Percentiles rank a stretch among this genome's conserved stretches.
Evolutionary conservation across 2,113 vertebrate species (phyloP).

Genomic region (Actinemys pallida): DNA sequence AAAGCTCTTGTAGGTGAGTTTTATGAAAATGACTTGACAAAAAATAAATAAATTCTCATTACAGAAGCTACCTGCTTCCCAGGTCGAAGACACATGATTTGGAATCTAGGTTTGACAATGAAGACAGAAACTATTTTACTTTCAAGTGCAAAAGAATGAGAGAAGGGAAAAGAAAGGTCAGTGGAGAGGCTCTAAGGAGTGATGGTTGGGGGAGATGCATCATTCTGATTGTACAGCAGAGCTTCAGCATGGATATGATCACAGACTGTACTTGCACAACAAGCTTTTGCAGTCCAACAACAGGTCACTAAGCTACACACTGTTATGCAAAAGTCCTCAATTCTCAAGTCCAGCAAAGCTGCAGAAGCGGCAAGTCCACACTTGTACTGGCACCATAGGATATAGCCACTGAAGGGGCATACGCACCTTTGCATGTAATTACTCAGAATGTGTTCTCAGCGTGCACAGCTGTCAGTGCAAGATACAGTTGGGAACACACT

Average conservation of each 20-base stretch:
- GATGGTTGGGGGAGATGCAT: background rate
- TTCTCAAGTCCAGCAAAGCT: background rate
- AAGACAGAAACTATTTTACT: background rate
- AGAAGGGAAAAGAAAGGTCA: background rate
- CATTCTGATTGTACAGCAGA: background rate
- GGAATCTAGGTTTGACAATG: background rate
- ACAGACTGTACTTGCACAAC: background rate
- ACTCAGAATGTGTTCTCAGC: background rate
- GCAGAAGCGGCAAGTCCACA: background rate
- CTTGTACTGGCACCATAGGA: background rate
- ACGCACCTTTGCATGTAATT: background rate
- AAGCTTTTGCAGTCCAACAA: background rate
- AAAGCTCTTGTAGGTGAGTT: background rate
- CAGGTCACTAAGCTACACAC: background rate
- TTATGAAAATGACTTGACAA: slow-evolving; percentile 12
- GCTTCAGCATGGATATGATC: background rate
- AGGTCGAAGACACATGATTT: background rate
- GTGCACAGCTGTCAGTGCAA: background rate
- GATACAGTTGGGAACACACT: background rate
- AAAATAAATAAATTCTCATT: slow-evolving; percentile 27
- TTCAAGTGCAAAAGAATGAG: background rate
- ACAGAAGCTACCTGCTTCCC: slow-evolving; percentile 22
- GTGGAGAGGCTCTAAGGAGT: background rate
- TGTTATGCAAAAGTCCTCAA: background rate
- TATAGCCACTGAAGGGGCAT: background rate